Evolutionary conservation across 2,113 vertebrate species (phyloP).

Genomic region (Anseranas semipalmata): DNA sequence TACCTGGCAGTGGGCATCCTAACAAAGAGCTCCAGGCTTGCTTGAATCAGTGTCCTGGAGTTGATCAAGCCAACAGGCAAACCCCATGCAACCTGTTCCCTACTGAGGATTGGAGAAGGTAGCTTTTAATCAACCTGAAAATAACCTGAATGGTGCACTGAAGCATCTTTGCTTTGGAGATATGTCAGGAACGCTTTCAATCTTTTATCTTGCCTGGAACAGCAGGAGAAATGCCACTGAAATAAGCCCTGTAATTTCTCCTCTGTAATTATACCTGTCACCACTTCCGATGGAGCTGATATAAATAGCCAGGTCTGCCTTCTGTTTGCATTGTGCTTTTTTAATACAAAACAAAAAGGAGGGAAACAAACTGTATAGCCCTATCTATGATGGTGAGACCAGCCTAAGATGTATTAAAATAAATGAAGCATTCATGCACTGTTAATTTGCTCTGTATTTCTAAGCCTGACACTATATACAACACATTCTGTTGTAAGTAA

Average conservation of each 20-base stretch:
- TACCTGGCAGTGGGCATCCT: neutral
- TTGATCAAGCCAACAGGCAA: neutral
- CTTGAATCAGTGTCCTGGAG: neutral
- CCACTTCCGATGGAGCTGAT: slow-evolving; percentile 76
- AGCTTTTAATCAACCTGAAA: slow-evolving; percentile 74
- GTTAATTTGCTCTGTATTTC: neutral
- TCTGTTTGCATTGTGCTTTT: slow-evolving; percentile 48
- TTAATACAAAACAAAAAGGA: slow-evolving; percentile 43
- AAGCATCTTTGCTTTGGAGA: slow-evolving; percentile 64
- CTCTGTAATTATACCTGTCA: slow-evolving; percentile 84
- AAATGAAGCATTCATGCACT: neutral
- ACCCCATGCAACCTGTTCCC: neutral
- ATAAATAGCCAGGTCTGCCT: slow-evolving; percentile 80
- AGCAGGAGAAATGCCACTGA: slow-evolving; percentile 77
- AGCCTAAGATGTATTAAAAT: neutral
- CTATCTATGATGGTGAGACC: neutral
- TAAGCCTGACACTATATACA: neutral
- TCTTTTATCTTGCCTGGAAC: slow-evolving; percentile 77
- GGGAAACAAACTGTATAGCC: neutral
- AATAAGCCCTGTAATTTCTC: slow-evolving; percentile 81
- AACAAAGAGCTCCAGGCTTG: neutral
- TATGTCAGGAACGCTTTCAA: slow-evolving; percentile 77
- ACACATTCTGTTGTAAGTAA: neutral
- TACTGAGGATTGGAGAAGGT: neutral
- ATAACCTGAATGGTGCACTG: slow-evolving; percentile 55